Evolutionary conservation across 2,797 vertebrate species (phyloP).

Genomic region (Ctenochaetus hawaiiensis): DNA sequence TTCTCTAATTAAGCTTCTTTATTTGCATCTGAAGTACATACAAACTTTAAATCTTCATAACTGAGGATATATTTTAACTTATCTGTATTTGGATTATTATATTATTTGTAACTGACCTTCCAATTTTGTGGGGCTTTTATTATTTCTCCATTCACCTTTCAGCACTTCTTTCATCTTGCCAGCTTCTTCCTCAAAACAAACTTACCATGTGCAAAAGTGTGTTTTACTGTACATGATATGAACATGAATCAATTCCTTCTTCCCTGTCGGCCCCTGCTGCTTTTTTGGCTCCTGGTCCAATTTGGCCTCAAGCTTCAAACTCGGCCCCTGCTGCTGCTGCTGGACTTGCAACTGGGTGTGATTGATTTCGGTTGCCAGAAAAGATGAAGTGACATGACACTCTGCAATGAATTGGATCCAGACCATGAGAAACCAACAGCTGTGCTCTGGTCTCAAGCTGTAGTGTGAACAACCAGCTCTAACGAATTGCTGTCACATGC

Average conservation of each 20-base stretch:
- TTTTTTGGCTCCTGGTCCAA: slow-evolving; percentile 56
- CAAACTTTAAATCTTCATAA: too few species aligned
- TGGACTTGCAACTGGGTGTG: slow-evolving; percentile 49
- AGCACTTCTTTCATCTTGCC: not conserved
- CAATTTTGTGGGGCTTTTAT: not conserved
- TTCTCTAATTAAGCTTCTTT: too few species aligned
- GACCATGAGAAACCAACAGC: slow-evolving; percentile 61
- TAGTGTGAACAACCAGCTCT: slow-evolving; percentile 58
- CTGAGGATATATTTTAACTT: too few species aligned
- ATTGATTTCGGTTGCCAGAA: slow-evolving; percentile 63
- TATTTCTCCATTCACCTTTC: not conserved
- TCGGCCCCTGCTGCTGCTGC: slow-evolving; percentile 54
- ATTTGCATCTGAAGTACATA: too few species aligned
- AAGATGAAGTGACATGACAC: slow-evolving; percentile 51
- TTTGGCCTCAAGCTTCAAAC: slow-evolving; percentile 52
- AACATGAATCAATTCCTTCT: slow-evolving; percentile 32
- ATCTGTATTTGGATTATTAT: too few species aligned
- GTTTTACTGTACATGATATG: slow-evolving; percentile 2
- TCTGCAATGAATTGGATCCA: slow-evolving; percentile 49
- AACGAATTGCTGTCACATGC: slow-evolving; percentile 62
- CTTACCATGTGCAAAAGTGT: not conserved
- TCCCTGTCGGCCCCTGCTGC: slow-evolving; percentile 37
- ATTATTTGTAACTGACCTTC: not conserved
- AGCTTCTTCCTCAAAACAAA: not conserved
- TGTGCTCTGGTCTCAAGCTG: slow-evolving; percentile 64